These are phyloP conservation scores for Lasioglossum leucozonium DNA, from an alignment of 2,888 invertebrate species.

Conservation along the genomic window DNA sequence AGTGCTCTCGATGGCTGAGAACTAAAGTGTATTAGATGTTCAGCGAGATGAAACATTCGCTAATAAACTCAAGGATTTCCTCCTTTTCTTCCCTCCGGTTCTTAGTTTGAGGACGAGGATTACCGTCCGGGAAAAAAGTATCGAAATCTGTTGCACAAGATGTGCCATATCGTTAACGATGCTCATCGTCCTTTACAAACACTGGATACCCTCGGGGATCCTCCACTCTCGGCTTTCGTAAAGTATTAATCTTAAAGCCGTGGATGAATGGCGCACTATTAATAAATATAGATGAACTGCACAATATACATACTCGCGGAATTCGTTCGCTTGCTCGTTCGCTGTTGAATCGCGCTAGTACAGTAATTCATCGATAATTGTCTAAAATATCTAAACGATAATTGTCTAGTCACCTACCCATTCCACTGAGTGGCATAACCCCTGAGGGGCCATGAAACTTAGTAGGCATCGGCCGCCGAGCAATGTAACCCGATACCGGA, in stretches of 20 bases:
- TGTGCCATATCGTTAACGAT: background rate
- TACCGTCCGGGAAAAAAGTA: conserved; percentile 4
- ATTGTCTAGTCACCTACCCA: too few species aligned
- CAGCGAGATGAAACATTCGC: conserved; percentile 1
- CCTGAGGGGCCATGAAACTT: too few species aligned
- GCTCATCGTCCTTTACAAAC: background rate
- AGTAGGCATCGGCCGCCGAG: too few species aligned
- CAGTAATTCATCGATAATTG: too few species aligned
- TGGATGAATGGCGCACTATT: background rate
- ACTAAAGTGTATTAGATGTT: conserved; percentile 4
- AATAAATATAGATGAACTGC: background rate
- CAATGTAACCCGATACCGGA: too few species aligned
- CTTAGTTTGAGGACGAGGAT: background rate
- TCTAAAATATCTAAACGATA: too few species aligned
- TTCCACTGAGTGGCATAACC: too few species aligned
- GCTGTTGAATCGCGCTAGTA: background rate
- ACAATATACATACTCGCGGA: background rate
- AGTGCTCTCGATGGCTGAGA: background rate
- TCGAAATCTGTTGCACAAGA: background rate
- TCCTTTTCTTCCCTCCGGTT: background rate
- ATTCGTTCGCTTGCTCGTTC: background rate
- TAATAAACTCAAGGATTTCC: conserved; percentile 6
- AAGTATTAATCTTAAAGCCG: background rate
- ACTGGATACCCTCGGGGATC: background rate
- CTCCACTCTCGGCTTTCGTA: background rate